These are phyloP conservation scores for Malacosoma neustria DNA, from an alignment of 2,888 invertebrate genomes.

Conservation along the genomic window DNA sequence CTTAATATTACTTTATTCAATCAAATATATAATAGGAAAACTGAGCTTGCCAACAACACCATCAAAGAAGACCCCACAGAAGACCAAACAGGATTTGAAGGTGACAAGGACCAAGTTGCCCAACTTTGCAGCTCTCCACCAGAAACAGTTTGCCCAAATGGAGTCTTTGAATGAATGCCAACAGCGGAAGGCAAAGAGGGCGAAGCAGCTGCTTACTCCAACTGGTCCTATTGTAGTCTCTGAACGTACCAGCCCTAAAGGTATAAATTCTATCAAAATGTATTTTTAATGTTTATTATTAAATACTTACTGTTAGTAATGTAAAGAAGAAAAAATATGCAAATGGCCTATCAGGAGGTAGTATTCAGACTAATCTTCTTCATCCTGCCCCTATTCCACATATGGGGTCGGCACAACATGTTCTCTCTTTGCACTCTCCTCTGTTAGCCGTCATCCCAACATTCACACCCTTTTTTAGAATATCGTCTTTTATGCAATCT, in stretches of 20 bases:
- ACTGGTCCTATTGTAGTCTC: constrained; percentile 26
- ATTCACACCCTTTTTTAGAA: no score
- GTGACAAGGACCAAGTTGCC: constrained; percentile 73
- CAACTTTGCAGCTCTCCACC: constrained; percentile 80
- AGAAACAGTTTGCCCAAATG: constrained; percentile 78
- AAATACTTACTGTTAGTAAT: no score
- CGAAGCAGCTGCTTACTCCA: constrained; percentile 51
- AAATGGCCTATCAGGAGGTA: no score
- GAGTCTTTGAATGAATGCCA: constrained; percentile 79
- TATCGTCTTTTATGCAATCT: no score
- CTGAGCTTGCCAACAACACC: constrained; percentile 25
- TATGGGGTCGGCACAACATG: no score
- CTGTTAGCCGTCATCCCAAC: no score
- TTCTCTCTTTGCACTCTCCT: no score
- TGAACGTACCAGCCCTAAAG: constrained; percentile 41
- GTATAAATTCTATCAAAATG: constrained; percentile 19
- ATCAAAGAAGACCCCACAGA: constrained; percentile 26
- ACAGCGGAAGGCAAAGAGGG: constrained; percentile 54
- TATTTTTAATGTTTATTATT: no score
- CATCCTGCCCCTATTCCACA: no score
- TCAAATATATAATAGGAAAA: constrained; percentile 26
- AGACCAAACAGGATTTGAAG: constrained; percentile 43
- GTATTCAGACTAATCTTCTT: no score
- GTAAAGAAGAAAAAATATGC: no score
- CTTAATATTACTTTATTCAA: background rate